Conservation (phyloP, 2,113 vertebrate genomes). For the Mesocricetus auratus region DNA sequence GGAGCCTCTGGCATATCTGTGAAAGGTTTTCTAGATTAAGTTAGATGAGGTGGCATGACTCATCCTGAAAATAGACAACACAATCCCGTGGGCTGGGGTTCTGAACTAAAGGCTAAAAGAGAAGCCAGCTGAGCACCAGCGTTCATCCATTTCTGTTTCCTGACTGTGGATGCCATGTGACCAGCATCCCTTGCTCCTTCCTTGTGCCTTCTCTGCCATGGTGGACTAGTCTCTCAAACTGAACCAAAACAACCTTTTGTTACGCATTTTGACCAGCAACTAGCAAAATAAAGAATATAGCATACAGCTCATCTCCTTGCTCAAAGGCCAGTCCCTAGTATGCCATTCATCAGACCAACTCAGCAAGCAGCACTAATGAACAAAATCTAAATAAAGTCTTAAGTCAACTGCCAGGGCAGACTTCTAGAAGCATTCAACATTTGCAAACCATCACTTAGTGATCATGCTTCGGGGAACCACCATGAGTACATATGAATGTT, state of each 20-base stretch:
- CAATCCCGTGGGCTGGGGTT: neutral
- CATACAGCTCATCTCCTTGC: neutral
- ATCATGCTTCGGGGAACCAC: neutral
- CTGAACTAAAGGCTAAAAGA: neutral
- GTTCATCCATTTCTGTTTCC: neutral
- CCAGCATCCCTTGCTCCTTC: neutral
- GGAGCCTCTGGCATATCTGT: neutral
- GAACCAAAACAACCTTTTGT: neutral
- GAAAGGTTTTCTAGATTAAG: neutral
- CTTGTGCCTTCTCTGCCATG: neutral
- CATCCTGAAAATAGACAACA: neutral
- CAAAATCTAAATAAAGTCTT: slow-evolving; percentile 44
- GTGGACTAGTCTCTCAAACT: neutral
- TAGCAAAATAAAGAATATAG: neutral
- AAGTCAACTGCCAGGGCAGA: neutral
- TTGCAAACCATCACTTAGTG: slow-evolving; percentile 2
- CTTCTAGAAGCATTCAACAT: slow-evolving; percentile 25
- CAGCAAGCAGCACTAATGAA: neutral
- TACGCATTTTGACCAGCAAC: neutral
- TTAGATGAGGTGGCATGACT: neutral
- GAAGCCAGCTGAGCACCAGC: neutral
- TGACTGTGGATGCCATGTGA: neutral
- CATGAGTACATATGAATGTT: neutral
- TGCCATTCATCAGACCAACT: neutral
- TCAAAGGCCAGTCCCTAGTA: slow-evolving; percentile 4